Conservation (phyloP, 1,140 invertebrate genomes). For the Cylas formicarius region DNA sequence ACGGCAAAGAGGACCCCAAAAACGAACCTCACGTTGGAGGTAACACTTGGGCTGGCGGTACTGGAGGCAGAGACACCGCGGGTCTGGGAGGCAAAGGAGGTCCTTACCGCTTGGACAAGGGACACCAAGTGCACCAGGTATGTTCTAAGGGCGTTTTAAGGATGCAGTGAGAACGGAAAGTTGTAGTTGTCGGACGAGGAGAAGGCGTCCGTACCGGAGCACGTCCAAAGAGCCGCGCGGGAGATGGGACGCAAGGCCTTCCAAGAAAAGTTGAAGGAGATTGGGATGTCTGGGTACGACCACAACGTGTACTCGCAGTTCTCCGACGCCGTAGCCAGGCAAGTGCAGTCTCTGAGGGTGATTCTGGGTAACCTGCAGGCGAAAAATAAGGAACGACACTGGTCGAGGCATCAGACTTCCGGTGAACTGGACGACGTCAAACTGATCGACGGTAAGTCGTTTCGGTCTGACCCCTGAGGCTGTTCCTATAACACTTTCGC, state of each 20-base stretch:
- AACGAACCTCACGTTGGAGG: constrained; percentile 91
- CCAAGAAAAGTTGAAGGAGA: constrained; percentile 81
- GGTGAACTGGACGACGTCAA: constrained; percentile 95
- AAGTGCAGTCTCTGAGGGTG: constrained; percentile 61
- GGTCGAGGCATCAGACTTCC: constrained; percentile 85
- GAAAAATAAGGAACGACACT: constrained; percentile 88
- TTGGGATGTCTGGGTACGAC: constrained; percentile 93
- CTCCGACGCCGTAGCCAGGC: constrained; percentile 65
- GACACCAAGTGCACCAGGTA: constrained; percentile 86
- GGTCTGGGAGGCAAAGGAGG: constrained; percentile 89
- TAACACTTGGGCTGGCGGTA: constrained; percentile 94
- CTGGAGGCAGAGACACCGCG: constrained; percentile 86
- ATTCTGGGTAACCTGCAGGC: constrained; percentile 73
- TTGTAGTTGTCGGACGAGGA: constrained; percentile 76
- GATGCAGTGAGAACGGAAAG: not conserved
- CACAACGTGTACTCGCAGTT: constrained; percentile 81
- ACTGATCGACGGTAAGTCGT: constrained; percentile 74
- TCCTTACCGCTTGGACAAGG: constrained; percentile 84
- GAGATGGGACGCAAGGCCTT: constrained; percentile 91
- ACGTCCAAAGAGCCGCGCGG: constrained; percentile 78
- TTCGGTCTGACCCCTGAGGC: constrained; percentile 11
- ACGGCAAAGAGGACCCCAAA: constrained; percentile 85
- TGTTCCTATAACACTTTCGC: constrained; percentile 4
- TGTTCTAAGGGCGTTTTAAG: constrained; percentile 18
- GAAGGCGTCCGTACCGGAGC: constrained; percentile 84